Evolutionary conservation across 2,888 invertebrate species (phyloP), one percentile per base, ranked within the genome.

Genomic region (Catonia carolina): DNA sequence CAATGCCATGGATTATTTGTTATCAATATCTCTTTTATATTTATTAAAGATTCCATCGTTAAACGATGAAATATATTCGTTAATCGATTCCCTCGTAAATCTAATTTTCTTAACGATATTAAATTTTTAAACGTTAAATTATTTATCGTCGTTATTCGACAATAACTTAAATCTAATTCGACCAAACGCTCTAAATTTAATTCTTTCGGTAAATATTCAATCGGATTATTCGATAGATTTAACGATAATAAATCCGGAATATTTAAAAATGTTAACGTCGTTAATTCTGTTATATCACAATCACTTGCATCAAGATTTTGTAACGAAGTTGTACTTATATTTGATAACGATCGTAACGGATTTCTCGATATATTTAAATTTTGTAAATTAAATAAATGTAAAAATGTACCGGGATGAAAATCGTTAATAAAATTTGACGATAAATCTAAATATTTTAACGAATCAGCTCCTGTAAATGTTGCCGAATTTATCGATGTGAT

Each of bases 1-100:
- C 45, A 45, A 2, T 23, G 23, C 45, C 45, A 45, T 10, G 45
- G 45, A 45, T 45, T 45, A 18, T 45, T 27, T 23, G 45, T 23
- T 45, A 45, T 10, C 18, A 22, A 12, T 6, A 45, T n/a, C 1
- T 22, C 20, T n/a, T 45, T 45, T 8, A 45, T 23, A 12, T 23
- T n/a, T 2, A 23, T 45, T 2, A 45, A 10, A 23, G 18, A 45
- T 20, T 22, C 2, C 15, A 45, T n/a, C 22, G 22, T 15, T 22
- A 22, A 14, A 6, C 15, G 14, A n/a, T 45, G 14, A 45, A 45
- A 45, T 2, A 27, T 14, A 14, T 23, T 2, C 8, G 45, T 45
- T n/a, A 45, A 27, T n/a, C 45, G 18, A 22, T 45, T 45, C 2
- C 45, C 45, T 23, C 45, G 1, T 10, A 45, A 7, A 45, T 45